Conservation (phyloP, 2,797 vertebrate genomes). For the Schizopygopsis pylzovi region DNA sequence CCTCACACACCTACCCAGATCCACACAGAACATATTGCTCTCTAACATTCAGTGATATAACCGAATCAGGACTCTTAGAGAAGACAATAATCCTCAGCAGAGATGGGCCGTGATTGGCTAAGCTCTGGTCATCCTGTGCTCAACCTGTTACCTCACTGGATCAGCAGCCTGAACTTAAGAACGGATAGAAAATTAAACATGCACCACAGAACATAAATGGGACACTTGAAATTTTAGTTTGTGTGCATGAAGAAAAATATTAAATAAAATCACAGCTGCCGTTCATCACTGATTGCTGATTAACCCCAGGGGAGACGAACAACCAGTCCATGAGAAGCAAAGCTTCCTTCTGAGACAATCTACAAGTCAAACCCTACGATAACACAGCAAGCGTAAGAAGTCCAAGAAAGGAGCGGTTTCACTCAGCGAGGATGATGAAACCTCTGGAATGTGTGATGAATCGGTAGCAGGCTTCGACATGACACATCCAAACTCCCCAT, state of each 20-base stretch:
- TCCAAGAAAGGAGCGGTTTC: background rate
- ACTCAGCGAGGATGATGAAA: background rate
- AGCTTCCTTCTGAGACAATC: background rate
- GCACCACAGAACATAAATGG: background rate
- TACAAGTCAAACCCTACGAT: background rate
- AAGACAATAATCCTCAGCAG: background rate
- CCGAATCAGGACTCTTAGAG: background rate
- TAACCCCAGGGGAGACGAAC: background rate
- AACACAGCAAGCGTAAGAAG: background rate
- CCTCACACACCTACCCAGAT: background rate
- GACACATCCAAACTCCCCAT: conserved; percentile 23
- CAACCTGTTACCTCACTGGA: conserved; percentile 44
- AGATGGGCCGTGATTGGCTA: conserved; percentile 25
- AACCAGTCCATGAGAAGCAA: background rate
- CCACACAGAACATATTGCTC: background rate
- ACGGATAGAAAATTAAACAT: background rate
- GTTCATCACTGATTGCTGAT: too few relatives aligned
- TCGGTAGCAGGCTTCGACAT: background rate
- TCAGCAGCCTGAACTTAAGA: conserved; percentile 31
- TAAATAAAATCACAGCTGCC: background rate
- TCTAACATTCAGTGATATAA: background rate
- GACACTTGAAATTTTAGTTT: background rate
- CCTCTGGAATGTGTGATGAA: conserved; percentile 3
- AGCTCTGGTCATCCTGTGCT: conserved; percentile 44
- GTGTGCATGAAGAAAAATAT: background rate